Base-by-base conservation (phyloP, 2,888 invertebrate species). In the Hemistola chrysoprasaria region DNA sequence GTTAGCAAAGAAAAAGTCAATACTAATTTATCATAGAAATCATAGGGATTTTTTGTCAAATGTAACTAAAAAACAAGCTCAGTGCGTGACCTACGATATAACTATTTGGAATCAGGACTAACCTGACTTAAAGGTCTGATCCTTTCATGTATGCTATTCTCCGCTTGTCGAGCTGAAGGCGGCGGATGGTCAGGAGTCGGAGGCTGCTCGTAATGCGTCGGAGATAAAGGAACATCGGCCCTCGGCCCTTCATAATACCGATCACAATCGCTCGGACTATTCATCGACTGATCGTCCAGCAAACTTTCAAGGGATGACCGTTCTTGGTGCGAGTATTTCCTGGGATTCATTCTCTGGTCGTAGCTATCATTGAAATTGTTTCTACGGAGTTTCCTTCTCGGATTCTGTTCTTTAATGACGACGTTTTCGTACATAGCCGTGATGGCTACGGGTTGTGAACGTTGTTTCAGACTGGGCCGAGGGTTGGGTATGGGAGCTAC, bases 181-280 rank as follows among this genome's bases (percentile, higher is more conserved):
- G 98, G 97, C 2, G 97, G 97, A 83, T 97, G 97, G 60, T 97
- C 97, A 0, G 97, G 97, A 6, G 97, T 98, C 6, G 97, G 96
- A 6, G 97, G 97, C 79, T 97, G 97, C 35, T 93, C 92, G 65
- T 97, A 97, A 71, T 96, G 95, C 30, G 96, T 95, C 9, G 97
- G 97, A 57, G 96, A 97, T 59, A 95, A 86, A 0, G 97, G 97
- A 60, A 91, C 73, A 56, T 90, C 77, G 11, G 82, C 63, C 73
- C 84, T 89, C 51, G 73, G 68, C 26, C 79, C 80, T 7, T 81
- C 81, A 50, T 70, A 77, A 62, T 74, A 79, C 50, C 84, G 71
- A 56, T 90, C 90, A 62, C 84, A 83, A 62, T 89, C 80, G 56
- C 83, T 79, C 11, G 87, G 89, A 54, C 84, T 89, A 40, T 90